Conservation (phyloP, 2,113 vertebrate genomes). For the Anhinga anhinga region DNA sequence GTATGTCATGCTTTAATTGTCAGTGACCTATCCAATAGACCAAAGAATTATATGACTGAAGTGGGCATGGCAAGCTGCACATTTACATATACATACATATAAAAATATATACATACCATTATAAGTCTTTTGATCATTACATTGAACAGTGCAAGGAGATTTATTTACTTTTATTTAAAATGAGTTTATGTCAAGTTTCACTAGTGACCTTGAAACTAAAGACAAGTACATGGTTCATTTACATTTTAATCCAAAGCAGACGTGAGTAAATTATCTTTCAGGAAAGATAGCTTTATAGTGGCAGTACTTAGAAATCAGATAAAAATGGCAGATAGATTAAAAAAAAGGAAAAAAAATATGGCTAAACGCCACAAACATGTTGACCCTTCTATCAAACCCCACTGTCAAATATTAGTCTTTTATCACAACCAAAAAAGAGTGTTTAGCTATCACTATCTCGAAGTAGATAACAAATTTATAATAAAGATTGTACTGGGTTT, state of each 20-base stretch:
- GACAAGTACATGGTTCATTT: not conserved
- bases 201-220: constrained; percentile 28
- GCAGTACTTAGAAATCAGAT: not conserved
- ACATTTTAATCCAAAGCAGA: not conserved
- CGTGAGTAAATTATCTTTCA: not conserved
- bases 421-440: not conserved
- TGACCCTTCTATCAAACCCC: not conserved
- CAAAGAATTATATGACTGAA: not conserved
- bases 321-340: not conserved
- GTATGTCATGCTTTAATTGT: not conserved
- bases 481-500: not conserved
- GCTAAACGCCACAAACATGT: not conserved
- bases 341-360: not conserved
- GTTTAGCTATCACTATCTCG: not conserved
- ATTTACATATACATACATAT: not conserved
- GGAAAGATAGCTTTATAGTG: not conserved
- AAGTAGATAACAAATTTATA: not conserved
- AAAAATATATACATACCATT: not conserved
- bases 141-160: not conserved
- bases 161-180: not conserved
- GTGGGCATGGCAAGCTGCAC: not conserved
- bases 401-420: not conserved
- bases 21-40: not conserved
- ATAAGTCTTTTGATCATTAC: not conserved
- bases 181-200: not conserved